These are phyloP conservation scores for Epinotia ramella DNA, from an alignment of 2,888 invertebrate genomes.

Conservation along the genomic window DNA sequence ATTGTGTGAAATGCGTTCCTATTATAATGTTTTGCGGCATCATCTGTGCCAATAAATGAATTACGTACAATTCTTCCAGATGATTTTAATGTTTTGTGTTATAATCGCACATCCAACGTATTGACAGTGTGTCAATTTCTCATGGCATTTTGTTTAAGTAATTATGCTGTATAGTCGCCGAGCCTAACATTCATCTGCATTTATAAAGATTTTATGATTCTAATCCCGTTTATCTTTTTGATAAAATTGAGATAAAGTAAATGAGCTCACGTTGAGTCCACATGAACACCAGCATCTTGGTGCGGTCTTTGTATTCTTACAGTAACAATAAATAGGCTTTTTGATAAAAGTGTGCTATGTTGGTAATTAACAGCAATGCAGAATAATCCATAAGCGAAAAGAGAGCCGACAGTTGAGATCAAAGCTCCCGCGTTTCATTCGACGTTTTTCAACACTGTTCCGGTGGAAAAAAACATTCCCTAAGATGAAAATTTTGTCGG, in stretches of 20 bases:
- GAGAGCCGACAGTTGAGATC: too few relatives aligned
- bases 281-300: neutral
- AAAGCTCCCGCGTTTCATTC: too few relatives aligned
- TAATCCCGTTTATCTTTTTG: constrained; percentile 40
- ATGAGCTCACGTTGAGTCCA: neutral
- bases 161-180: neutral
- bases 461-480: too few relatives aligned
- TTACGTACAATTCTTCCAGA: neutral
- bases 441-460: too few relatives aligned
- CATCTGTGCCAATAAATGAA: neutral
- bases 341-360: too few relatives aligned
- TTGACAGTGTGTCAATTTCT: neutral
- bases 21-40: constrained; percentile 1
- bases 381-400: too few relatives aligned
- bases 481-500: too few relatives aligned
- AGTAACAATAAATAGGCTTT: neutral
- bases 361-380: too few relatives aligned
- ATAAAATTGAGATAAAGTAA: constrained; percentile 39
- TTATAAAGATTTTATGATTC: constrained; percentile 28
- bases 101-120: neutral
- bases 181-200: constrained; percentile 19
- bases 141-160: neutral
- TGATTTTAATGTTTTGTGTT: neutral
- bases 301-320: neutral
- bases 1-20: neutral